A percentile compares a stretch with the other conserved stretches of the same genome.
Evolutionary conservation across 2,888 invertebrate genomes (phyloP).

Genomic region (Pocota personata): DNA sequence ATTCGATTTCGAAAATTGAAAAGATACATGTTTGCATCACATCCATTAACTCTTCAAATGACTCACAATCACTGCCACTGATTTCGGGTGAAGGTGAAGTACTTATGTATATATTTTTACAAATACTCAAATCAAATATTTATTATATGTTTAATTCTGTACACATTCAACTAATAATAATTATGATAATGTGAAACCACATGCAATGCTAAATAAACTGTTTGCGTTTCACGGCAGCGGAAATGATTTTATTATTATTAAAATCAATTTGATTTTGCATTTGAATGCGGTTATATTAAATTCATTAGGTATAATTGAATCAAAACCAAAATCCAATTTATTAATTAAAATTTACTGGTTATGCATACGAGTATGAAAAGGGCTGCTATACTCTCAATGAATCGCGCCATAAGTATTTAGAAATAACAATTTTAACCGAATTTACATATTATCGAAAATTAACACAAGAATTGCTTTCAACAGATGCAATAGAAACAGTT

Average conservation of each 20-base stretch:
- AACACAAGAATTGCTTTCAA: conserved; percentile 29
- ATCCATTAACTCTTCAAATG: no score
- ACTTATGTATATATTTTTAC: no score
- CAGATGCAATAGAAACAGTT: conserved; percentile 5
- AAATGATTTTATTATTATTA: conserved; percentile 23
- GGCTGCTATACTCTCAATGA: neutral
- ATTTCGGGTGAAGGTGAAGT: no score
- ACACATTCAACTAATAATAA: neutral
- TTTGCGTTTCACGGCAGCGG: conserved; percentile 2
- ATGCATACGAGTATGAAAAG: conserved; percentile 19
- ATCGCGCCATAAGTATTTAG: conserved; percentile 2
- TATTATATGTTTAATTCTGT: neutral
- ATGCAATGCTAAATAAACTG: conserved; percentile 13
- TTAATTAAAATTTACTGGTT: conserved; percentile 46
- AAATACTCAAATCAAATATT: conserved; percentile 58
- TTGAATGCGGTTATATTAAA: conserved; percentile 24
- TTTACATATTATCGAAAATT: conserved; percentile 20
- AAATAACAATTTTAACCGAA: conserved; percentile 1
- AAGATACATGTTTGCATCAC: no score
- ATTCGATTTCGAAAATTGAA: no score
- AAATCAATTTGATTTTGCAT: conserved; percentile 38
- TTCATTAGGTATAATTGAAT: conserved; percentile 61
- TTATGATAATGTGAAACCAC: neutral
- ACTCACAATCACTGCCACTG: no score
- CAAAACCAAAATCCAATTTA: conserved; percentile 65